Evolutionary conservation across 2,888 invertebrate genomes (phyloP).

Genomic region (Trachelus iudaicus): DNA sequence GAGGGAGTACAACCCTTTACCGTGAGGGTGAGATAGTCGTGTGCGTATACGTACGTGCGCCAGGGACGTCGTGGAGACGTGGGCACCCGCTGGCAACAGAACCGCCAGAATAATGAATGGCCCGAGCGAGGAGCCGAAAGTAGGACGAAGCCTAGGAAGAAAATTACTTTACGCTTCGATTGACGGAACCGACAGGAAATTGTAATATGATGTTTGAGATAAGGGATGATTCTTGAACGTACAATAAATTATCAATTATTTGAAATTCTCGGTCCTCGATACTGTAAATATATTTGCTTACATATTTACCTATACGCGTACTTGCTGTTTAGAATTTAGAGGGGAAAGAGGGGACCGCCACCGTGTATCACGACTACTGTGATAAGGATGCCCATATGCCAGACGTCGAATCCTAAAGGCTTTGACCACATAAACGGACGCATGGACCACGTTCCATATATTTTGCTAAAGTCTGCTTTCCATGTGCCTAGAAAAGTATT

Average conservation of each 20-base stretch:
- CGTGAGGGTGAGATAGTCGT: neutral
- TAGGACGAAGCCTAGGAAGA: constrained; percentile 40
- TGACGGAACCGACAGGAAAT: neutral
- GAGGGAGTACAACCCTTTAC: constrained; percentile 30
- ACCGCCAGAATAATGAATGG: neutral
- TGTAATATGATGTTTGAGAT: neutral
- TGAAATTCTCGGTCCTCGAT: neutral
- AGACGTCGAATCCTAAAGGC: constrained; percentile 46
- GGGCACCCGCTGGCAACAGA: constrained; percentile 8
- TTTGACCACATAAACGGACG: constrained; percentile 44
- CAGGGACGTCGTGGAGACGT: constrained; percentile 11
- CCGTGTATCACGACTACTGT: neutral
- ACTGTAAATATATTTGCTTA: neutral
- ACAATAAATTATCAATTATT: neutral
- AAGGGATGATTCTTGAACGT: neutral
- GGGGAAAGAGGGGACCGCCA: neutral
- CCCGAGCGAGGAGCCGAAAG: constrained; percentile 15
- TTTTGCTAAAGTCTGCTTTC: constrained; percentile 11
- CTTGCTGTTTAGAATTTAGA: neutral
- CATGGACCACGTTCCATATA: constrained; percentile 27
- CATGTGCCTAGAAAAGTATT: too few relatives aligned
- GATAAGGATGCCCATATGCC: neutral
- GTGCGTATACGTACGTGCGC: constrained; percentile 4
- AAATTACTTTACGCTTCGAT: constrained; percentile 40
- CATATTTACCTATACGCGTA: neutral